Percentiles rank a stretch among this genome's conserved stretches.
Conservation (phyloP, 2,888 invertebrate species). For the Strigamia maritima region DNA sequence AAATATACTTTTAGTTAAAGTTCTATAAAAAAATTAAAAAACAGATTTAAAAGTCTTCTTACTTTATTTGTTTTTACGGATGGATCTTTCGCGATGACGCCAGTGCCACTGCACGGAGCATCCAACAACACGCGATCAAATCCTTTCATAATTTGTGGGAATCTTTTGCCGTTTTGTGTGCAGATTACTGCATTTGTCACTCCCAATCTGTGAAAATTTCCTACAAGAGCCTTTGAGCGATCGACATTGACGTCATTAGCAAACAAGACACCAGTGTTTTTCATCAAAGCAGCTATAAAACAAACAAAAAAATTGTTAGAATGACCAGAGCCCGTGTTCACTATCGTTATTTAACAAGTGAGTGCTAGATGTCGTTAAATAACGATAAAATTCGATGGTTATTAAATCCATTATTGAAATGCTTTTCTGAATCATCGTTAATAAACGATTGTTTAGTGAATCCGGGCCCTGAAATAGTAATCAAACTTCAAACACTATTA, state of each 20-base stretch:
- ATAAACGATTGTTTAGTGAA: too few species aligned
- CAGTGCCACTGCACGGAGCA: conserved; percentile 98
- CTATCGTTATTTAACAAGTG: too few species aligned
- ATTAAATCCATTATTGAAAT: too few species aligned
- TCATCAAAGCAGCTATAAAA: conserved; percentile 81
- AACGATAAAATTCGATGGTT: too few species aligned
- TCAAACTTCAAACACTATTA: background rate
- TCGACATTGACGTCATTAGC: conserved; percentile 93
- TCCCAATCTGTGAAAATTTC: conserved; percentile 94
- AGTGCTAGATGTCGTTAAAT: too few species aligned
- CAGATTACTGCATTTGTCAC: conserved; percentile 89
- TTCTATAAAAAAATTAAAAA: background rate
- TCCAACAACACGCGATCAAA: conserved; percentile 95
- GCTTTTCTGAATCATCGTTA: too few species aligned
- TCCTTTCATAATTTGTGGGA: conserved; percentile 75
- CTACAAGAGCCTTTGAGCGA: conserved; percentile 84
- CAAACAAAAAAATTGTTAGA: conserved; percentile 40
- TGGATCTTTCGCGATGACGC: conserved; percentile 95
- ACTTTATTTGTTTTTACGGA: conserved; percentile 86
- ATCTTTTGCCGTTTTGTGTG: conserved; percentile 82
- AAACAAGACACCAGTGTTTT: conserved; percentile 92
- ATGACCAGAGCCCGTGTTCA: too few species aligned
- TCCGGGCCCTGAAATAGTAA: background rate
- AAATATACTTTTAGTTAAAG: conserved; percentile 1
- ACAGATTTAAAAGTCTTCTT: background rate